Conservation (phyloP, 2,113 vertebrate genomes). For the Oreotrochilus melanogaster region DNA sequence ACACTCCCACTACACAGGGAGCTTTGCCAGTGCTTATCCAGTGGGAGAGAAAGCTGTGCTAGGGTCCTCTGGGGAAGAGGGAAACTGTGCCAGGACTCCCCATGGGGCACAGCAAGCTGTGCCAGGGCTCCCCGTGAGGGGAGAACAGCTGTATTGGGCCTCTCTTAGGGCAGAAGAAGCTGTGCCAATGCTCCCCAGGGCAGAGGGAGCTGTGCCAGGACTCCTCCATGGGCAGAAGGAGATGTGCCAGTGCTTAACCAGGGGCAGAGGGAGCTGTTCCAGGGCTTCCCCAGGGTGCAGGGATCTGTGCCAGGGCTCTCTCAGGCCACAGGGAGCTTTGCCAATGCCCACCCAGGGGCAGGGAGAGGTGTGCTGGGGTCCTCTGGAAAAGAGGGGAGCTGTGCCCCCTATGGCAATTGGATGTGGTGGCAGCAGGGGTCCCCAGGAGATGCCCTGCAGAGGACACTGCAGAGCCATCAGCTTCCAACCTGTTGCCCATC, state of each 20-base stretch:
- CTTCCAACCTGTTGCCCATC: not conserved
- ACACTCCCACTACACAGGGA: too few relatives aligned
- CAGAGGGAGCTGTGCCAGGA: not conserved
- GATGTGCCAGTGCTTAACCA: not conserved
- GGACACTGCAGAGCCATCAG: not conserved
- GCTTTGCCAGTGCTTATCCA: too few relatives aligned
- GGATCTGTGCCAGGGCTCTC: not conserved
- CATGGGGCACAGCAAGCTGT: not conserved
- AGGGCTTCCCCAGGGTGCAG: not conserved
- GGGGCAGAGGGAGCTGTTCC: not conserved
- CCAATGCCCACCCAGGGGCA: not conserved
- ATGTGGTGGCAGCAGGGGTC: accelerated
- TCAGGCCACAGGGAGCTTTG: not conserved
- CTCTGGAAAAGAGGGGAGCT: not conserved
- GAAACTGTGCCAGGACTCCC: not conserved
- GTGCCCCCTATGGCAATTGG: not conserved
- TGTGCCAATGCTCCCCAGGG: not conserved
- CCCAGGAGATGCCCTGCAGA: not conserved
- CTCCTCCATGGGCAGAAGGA: not conserved
- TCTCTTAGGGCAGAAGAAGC: not conserved
- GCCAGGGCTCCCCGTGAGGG: not conserved
- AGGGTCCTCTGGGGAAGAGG: too few relatives aligned
- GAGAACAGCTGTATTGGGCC: not conserved
- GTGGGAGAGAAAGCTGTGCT: too few relatives aligned
- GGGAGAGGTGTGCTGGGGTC: not conserved